A percentile compares a stretch with the other conserved stretches of the same genome.
Evolutionary conservation across 2,113 vertebrate species (phyloP).

Genomic region (Phyllopteryx taeniolatus): DNA sequence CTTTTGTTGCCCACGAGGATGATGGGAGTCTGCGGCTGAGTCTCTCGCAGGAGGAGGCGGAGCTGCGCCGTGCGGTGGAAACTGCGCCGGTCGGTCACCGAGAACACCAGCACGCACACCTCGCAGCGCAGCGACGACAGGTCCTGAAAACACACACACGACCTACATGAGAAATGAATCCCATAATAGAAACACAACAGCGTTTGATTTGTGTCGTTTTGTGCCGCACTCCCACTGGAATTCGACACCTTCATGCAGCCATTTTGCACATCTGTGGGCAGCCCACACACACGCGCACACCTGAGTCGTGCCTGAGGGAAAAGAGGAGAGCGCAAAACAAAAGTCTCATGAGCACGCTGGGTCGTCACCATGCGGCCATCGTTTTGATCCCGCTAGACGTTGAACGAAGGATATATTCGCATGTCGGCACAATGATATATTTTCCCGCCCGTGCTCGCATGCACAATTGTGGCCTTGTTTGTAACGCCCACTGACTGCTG

Average conservation of each 20-base stretch:
- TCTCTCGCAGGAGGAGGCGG: conserved; percentile 79
- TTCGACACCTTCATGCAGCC: conserved; percentile 28
- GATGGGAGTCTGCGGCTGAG: conserved; percentile 83
- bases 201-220: conserved; percentile 19
- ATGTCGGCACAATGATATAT: not conserved
- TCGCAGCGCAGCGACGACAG: conserved; percentile 81
- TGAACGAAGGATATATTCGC: not conserved
- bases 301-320: conserved; percentile 34
- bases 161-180: not conserved
- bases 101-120: conserved; percentile 86
- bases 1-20: conserved; percentile 90
- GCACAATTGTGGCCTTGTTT: not conserved
- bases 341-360: conserved; percentile 46
- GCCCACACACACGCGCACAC: conserved; percentile 22
- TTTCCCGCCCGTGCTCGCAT: no score
- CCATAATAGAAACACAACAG: conserved; percentile 9
- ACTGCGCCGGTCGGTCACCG: conserved; percentile 83
- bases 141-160: conserved; percentile 62
- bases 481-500: not conserved
- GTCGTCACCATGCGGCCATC: conserved; percentile 3
- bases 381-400: not conserved
- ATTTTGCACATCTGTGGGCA: conserved; percentile 47
- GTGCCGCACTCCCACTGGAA: conserved; percentile 31
- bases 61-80: conserved; percentile 84
- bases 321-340: conserved; percentile 45